A percentile compares a stretch with the other conserved stretches of the same genome.
Evolutionary conservation across 2,888 invertebrate genomes (phyloP).

Genomic region (Germaria angustata): DNA sequence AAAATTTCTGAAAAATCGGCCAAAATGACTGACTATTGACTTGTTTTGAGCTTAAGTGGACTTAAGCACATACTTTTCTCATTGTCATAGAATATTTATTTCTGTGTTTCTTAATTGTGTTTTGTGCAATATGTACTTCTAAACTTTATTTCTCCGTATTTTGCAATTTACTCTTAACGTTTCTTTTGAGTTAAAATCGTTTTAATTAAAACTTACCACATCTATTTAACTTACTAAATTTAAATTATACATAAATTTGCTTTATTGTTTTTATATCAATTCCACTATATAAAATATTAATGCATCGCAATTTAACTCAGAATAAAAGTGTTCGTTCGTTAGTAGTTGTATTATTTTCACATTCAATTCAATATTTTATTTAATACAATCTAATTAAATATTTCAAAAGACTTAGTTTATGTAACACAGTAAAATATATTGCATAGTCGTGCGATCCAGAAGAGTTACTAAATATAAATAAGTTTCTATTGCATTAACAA

Average conservation of each 20-base stretch:
- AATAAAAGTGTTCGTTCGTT: constrained; percentile 23
- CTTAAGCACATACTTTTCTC: too few relatives aligned
- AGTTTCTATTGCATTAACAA: neutral
- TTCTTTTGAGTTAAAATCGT: too few relatives aligned
- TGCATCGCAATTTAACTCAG: neutral
- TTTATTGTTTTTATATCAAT: neutral
- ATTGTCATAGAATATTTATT: too few relatives aligned
- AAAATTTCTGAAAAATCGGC: too few relatives aligned
- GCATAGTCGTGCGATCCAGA: neutral
- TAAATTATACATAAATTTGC: neutral
- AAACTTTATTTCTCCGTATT: too few relatives aligned
- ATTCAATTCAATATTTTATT: constrained; percentile 21
- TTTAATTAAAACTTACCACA: too few relatives aligned
- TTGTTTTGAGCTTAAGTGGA: too few relatives aligned
- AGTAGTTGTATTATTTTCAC: constrained; percentile 18
- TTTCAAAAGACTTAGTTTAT: constrained; percentile 1
- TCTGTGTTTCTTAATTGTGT: too few relatives aligned
- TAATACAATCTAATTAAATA: constrained; percentile 27
- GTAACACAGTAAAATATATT: neutral
- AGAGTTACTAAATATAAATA: neutral
- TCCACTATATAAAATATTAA: neutral
- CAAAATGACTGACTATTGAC: too few relatives aligned
- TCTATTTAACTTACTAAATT: too few relatives aligned
- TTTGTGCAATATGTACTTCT: too few relatives aligned
- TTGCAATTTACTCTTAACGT: too few relatives aligned